Evolutionary conservation across 2,113 vertebrate species (phyloP).

Genomic region (Buteo buteo): DNA sequence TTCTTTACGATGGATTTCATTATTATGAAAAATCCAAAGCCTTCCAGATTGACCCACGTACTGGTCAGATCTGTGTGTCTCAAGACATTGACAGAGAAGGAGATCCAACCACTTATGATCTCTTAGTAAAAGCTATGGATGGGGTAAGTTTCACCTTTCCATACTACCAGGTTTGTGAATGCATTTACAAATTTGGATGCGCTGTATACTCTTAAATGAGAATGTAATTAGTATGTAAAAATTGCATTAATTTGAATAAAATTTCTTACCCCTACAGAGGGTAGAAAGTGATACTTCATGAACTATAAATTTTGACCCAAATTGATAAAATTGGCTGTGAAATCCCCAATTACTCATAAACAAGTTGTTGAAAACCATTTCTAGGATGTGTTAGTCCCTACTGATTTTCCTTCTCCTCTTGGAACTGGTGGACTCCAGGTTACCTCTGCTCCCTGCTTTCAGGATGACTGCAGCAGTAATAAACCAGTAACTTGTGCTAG

Average conservation of each 20-base stretch:
- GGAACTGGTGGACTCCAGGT: background rate
- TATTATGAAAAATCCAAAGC: conserved; percentile 74
- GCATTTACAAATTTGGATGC: background rate
- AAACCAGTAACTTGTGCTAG: background rate
- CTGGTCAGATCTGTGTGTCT: conserved; percentile 83
- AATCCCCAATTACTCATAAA: background rate
- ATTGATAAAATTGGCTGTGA: background rate
- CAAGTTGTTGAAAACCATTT: background rate
- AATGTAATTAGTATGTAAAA: background rate
- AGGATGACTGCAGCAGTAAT: background rate
- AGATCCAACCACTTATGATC: conserved; percentile 77
- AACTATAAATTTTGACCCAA: background rate
- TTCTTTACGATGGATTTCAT: conserved; percentile 82
- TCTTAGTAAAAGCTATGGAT: conserved; percentile 88
- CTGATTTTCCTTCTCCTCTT: background rate
- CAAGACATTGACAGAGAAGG: conserved; percentile 87
- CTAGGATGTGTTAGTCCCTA: background rate
- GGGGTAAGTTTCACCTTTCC: conserved; percentile 73
- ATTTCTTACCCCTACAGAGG: background rate
- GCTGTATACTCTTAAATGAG: background rate
- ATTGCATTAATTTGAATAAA: background rate
- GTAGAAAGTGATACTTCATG: background rate
- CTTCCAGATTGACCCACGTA: conserved; percentile 78
- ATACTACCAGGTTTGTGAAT: background rate
- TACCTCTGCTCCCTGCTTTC: background rate